Percentiles rank a stretch among this genome's conserved stretches.
phyloP scores from a whole-genome alignment of 2,113 vertebrate genomes.

The Balaenoptera acutorostrata region DNA sequence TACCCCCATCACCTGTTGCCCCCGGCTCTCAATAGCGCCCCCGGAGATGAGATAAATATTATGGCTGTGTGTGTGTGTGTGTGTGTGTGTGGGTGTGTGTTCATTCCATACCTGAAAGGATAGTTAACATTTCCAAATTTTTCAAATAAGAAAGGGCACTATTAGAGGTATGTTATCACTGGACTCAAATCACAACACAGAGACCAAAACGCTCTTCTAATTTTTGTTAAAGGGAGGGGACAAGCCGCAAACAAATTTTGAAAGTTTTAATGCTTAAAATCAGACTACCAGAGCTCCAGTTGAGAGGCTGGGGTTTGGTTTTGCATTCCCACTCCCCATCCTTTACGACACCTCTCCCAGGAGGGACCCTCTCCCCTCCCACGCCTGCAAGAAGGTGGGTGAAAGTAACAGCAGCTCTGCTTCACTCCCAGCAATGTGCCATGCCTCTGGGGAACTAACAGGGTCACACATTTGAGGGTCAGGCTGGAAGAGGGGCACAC shows the following conservation, averaged over 20 bases:
- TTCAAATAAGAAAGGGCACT: neutral
- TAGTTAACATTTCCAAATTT: neutral
- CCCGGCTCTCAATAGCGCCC: neutral
- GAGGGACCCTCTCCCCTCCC: accelerated
- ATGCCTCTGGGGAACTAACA: no score
- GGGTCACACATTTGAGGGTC: neutral
- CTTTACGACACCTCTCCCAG: neutral
- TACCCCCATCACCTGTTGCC: neutral
- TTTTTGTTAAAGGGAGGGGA: neutral
- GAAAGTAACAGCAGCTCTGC: neutral
- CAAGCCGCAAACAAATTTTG: neutral
- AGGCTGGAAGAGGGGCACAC: neutral
- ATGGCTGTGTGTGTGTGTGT: neutral
- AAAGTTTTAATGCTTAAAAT: neutral
- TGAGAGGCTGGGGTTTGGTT: neutral
- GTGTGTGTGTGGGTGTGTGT: no score
- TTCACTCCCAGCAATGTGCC: neutral
- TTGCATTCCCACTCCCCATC: neutral
- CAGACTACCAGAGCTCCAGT: neutral
- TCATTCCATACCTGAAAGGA: neutral
- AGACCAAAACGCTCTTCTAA: neutral
- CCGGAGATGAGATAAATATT: neutral
- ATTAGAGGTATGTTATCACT: neutral
- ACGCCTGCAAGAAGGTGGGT: accelerated
- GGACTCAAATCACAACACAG: neutral